Evolutionary conservation across 2,113 vertebrate genomes (phyloP).

Genomic region (Leptodactylus fuscus): DNA sequence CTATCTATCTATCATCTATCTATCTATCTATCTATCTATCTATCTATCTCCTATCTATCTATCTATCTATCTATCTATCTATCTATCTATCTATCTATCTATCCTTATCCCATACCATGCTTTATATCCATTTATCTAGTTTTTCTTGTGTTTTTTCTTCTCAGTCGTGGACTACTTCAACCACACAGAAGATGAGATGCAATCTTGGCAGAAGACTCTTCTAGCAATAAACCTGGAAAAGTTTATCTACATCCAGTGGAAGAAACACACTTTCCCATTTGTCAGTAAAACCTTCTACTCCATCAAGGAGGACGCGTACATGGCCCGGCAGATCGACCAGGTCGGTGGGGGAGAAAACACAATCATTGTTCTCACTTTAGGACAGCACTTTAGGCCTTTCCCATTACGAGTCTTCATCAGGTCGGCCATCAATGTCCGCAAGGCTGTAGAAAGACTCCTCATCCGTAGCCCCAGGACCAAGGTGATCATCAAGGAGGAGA

Average conservation of each 20-base stretch:
- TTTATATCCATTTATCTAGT: neutral
- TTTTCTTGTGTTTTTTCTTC: neutral
- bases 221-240: slow-evolving; percentile 61
- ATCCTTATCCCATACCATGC: too few species aligned
- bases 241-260: slow-evolving; percentile 66
- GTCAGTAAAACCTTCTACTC: slow-evolving; percentile 47
- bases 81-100: neutral
- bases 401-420: slow-evolving; percentile 63
- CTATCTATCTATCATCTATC: too few species aligned
- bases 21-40: too few species aligned
- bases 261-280: slow-evolving; percentile 64
- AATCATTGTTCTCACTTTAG: slow-evolving; percentile 62
- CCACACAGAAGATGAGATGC: slow-evolving; percentile 62
- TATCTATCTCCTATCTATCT: too few species aligned
- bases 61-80: neutral
- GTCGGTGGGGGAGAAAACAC: slow-evolving; percentile 64
- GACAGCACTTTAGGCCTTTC: slow-evolving; percentile 67
- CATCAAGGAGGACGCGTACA: slow-evolving; percentile 62
- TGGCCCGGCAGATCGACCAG: slow-evolving; percentile 62
- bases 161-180: slow-evolving; percentile 63
- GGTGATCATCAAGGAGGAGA: slow-evolving; percentile 66
- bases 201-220: slow-evolving; percentile 52
- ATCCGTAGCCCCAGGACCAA: slow-evolving; percentile 64
- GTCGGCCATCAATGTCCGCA: slow-evolving; percentile 59
- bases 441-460: slow-evolving; percentile 61